Percentiles rank a stretch among this genome's conserved stretches.
Evolutionary conservation across 2,797 vertebrate species (phyloP).

Genomic region (Rhyacichthys aspro): DNA sequence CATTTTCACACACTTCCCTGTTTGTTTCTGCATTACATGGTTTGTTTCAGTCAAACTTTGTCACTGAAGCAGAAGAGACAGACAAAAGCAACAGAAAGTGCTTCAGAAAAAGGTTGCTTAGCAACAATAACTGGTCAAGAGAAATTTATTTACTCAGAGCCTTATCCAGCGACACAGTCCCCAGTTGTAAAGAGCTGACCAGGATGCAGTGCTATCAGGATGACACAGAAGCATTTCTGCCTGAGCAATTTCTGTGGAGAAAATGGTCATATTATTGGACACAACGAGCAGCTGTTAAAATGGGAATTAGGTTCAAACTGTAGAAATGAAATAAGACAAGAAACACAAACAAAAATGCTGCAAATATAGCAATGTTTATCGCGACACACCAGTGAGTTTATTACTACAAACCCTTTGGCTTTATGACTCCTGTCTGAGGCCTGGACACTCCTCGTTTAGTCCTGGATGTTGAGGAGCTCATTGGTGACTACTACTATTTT

Average conservation of each 20-base stretch:
- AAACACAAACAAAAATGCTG: background rate
- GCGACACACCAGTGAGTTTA: too few relatives aligned
- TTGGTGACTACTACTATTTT: too few relatives aligned
- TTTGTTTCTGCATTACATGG: constrained; percentile 55
- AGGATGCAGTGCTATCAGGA: background rate
- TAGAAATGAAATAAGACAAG: background rate
- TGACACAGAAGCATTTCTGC: background rate
- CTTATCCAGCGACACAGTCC: constrained; percentile 3
- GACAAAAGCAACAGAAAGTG: constrained; percentile 6
- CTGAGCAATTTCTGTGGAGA: too few relatives aligned
- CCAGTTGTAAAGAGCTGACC: background rate
- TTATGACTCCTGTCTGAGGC: too few relatives aligned
- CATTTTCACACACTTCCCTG: constrained; percentile 33
- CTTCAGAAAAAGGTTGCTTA: constrained; percentile 42
- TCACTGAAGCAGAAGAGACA: constrained; percentile 12
- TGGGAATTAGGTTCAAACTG: too few relatives aligned
- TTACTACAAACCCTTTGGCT: too few relatives aligned
- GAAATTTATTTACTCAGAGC: constrained; percentile 22
- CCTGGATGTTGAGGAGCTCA: too few relatives aligned
- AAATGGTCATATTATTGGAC: background rate
- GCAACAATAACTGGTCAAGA: constrained; percentile 41
- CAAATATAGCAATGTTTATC: too few relatives aligned
- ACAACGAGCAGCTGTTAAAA: background rate
- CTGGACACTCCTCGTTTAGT: too few relatives aligned
- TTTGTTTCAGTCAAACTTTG: constrained; percentile 58